Percentiles rank a stretch among this genome's conserved stretches.
Evolutionary conservation across 2,888 invertebrate species (phyloP).

Genomic region (Parnassius apollo): DNA sequence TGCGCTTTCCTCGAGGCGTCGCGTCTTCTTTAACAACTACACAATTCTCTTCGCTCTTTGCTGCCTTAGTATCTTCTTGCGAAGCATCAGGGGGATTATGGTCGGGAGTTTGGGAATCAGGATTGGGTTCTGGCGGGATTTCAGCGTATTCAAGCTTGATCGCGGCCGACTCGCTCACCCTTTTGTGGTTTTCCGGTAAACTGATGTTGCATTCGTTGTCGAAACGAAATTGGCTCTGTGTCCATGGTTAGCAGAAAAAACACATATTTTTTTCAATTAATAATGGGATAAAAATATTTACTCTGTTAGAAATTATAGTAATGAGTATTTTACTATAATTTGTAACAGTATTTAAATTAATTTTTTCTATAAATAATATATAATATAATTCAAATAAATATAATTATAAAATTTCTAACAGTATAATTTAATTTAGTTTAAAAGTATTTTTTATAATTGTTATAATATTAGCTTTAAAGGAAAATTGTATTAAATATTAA

Average conservation of each 20-base stretch:
- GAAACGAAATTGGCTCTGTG: slow-evolving; percentile 99
- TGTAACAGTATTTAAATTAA: no score
- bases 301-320: background rate
- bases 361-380: no score
- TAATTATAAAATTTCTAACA: no score
- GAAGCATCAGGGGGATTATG: slow-evolving; percentile 50
- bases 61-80: slow-evolving; percentile 51
- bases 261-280: slow-evolving; percentile 31
- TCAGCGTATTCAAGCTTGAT: slow-evolving; percentile 67
- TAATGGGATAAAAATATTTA: background rate
- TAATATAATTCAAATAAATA: no score
- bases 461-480: no score
- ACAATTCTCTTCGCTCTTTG: slow-evolving; percentile 61
- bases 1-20: slow-evolving; percentile 66
- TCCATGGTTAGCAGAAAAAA: slow-evolving; percentile 66
- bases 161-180: slow-evolving; percentile 89
- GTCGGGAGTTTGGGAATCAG: slow-evolving; percentile 46
- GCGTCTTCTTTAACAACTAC: slow-evolving; percentile 75
- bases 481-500: no score
- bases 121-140: slow-evolving; percentile 41
- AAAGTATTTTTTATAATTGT: no score
- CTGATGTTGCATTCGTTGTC: slow-evolving; percentile 99
- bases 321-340: no score
- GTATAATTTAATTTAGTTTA: no score
- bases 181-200: slow-evolving; percentile 98